Conservation (phyloP, 2,113 vertebrate genomes). For the Leucoraja erinaceus region DNA sequence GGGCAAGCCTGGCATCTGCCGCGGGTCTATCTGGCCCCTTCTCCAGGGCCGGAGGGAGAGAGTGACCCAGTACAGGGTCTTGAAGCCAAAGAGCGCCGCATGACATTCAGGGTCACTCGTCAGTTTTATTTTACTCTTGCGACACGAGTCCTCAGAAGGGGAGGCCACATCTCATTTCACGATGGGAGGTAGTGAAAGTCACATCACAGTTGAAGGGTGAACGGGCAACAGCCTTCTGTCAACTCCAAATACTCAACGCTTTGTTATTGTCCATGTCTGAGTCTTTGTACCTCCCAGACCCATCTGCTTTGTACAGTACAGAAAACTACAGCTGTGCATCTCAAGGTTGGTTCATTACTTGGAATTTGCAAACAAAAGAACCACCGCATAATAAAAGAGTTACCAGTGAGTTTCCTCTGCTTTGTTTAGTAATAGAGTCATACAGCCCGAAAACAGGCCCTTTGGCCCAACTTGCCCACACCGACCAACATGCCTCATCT, state of each 20-base stretch:
- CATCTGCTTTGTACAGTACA: neutral
- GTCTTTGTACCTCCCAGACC: neutral
- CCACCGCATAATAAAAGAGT: neutral
- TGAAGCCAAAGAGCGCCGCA: neutral
- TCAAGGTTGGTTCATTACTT: conserved; percentile 3
- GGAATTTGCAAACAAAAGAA: neutral
- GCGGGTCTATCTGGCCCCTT: neutral
- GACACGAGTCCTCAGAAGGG: neutral
- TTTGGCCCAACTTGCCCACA: no score
- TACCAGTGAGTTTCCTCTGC: neutral
- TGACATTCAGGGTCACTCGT: neutral
- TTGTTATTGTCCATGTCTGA: neutral
- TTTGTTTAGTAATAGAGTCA: no score
- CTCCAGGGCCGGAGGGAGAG: neutral
- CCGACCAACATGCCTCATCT: no score
- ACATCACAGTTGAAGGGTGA: neutral
- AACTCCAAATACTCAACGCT: neutral
- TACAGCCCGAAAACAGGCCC: no score
- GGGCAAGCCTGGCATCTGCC: neutral
- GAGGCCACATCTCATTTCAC: neutral
- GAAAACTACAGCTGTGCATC: neutral
- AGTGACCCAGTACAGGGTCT: neutral
- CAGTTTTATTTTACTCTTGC: neutral
- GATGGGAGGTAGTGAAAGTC: neutral
- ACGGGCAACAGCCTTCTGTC: no score